Base-by-base conservation (phyloP, 2,797 vertebrate species). In the Cetoscarus ocellatus region DNA sequence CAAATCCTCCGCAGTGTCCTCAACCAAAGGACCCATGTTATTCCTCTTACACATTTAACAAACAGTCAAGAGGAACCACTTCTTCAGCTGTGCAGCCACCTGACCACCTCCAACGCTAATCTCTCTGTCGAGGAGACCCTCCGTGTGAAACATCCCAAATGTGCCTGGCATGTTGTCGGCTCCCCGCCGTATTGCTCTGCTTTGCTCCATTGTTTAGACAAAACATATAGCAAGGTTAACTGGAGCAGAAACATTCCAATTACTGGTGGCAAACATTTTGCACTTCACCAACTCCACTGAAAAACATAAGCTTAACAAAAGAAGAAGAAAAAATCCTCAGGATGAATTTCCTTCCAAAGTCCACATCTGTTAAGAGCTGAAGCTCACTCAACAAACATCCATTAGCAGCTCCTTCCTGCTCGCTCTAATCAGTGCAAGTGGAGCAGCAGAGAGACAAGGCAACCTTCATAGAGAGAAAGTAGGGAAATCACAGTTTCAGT, bases 211-310 rank as follows among this genome's bases (percentile, higher is more conserved):
- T 93, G 90, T 93, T 86, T 68, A 78, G 61, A 79, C 75, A 51
- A 81, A 81, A 89, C 77, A 89, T 91, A 93, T 77, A 92, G 86
- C 75, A 66, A 73, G 53, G 82, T 80, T 91, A 93, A 95, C 85
- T 95, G 90, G 93, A 93, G 94, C 94, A 93, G 93, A 95, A 95
- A 94, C 82, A 92, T 92, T 91, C 89, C 79, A 76, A 70, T 84
- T 76, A 87, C 48, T 57, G 63, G 18, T 48, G 36, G 61, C 49
- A 74, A 87, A 85, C 49, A 61, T 68, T 70, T 75, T 74, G 80
- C 80, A 81, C 62, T 81, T 70, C 42, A 86, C 61, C 14, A 59
- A 56, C 62, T 76, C 73, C 43, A 45, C 12, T 61, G 59, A 39
- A 58, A 70, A 42, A 66, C 78, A 52, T 63, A 74, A 34, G 51